These are phyloP conservation scores for Eupeodes luniger DNA, from an alignment of 2,888 invertebrate species.

Conservation along the genomic window DNA sequence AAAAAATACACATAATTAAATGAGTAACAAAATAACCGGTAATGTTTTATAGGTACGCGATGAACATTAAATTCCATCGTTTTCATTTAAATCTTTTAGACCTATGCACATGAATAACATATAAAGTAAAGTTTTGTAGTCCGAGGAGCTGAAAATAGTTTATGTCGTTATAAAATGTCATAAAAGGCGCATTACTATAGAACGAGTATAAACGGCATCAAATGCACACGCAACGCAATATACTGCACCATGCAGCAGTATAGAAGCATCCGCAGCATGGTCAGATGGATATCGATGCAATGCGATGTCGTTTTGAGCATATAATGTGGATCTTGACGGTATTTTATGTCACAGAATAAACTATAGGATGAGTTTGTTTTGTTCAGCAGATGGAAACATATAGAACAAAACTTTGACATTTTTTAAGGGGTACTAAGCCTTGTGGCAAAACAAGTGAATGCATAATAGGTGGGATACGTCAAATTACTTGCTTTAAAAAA, in stretches of 20 bases:
- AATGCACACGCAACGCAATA: slow-evolving; percentile 53
- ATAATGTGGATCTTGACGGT: slow-evolving; percentile 27
- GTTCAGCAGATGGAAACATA: background rate
- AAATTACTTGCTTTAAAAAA: too few relatives aligned
- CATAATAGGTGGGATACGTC: too few relatives aligned
- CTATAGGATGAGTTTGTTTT: slow-evolving; percentile 4
- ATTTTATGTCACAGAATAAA: slow-evolving; percentile 6
- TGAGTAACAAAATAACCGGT: slow-evolving; percentile 21
- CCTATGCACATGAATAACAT: too few relatives aligned
- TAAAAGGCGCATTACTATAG: slow-evolving; percentile 50
- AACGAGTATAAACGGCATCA: background rate
- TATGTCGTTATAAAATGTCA: slow-evolving; percentile 51
- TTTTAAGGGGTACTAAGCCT: too few relatives aligned
- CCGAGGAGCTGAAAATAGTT: slow-evolving; percentile 22
- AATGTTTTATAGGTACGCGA: background rate
- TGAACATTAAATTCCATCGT: slow-evolving; percentile 43
- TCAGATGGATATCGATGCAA: slow-evolving; percentile 58
- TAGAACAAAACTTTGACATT: background rate
- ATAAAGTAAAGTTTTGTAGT: too few relatives aligned
- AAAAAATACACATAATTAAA: slow-evolving; percentile 52
- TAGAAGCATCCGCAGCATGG: slow-evolving; percentile 31
- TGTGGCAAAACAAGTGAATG: too few relatives aligned
- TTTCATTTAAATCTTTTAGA: slow-evolving; percentile 24
- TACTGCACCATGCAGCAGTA: too few relatives aligned
- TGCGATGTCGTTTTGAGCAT: slow-evolving; percentile 15